Percentiles rank a stretch among this genome's conserved stretches.
phyloP scores from a whole-genome alignment of 37 sponge, comb jelly and placozoan species.

The Diacarnus erythraeanus region DNA sequence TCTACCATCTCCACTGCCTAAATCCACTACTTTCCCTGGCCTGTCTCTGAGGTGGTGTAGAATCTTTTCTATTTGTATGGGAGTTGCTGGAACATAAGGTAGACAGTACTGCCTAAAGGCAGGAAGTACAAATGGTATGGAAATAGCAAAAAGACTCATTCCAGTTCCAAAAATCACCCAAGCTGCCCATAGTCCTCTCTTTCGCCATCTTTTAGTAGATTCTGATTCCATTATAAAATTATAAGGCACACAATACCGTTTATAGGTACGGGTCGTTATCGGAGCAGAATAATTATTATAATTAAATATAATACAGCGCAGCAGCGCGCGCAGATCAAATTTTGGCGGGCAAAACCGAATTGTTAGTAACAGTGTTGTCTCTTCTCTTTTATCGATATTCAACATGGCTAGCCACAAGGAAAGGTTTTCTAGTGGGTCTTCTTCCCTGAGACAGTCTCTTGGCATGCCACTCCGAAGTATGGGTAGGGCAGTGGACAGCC shows the following conservation, averaged over 20 bases:
- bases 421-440: not conserved
- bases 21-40: constrained; percentile 65
- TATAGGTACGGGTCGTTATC: not conserved
- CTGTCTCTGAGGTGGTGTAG: constrained; percentile 47
- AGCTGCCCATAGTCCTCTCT: not conserved
- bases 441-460: constrained; percentile 42
- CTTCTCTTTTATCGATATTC: too few species aligned
- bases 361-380: too few species aligned
- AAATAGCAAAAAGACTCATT: constrained; percentile 25
- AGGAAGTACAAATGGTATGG: constrained; percentile 79
- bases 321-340: too few species aligned
- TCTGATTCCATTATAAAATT: not conserved
- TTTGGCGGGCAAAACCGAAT: too few species aligned
- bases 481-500: not conserved
- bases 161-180: constrained; percentile 47
- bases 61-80: constrained; percentile 58
- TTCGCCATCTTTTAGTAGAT: constrained; percentile 15
- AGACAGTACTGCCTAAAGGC: constrained; percentile 72
- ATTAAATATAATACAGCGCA: too few species aligned
- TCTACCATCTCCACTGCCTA: constrained; percentile 91
- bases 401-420: constrained; percentile 6
- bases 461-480: constrained; percentile 17
- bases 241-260: constrained; percentile 32
- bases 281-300: too few species aligned
- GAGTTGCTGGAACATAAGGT: constrained; percentile 86